phyloP scores from a whole-genome alignment of 1,140 invertebrate genomes.

The Tribolium castaneum region DNA sequence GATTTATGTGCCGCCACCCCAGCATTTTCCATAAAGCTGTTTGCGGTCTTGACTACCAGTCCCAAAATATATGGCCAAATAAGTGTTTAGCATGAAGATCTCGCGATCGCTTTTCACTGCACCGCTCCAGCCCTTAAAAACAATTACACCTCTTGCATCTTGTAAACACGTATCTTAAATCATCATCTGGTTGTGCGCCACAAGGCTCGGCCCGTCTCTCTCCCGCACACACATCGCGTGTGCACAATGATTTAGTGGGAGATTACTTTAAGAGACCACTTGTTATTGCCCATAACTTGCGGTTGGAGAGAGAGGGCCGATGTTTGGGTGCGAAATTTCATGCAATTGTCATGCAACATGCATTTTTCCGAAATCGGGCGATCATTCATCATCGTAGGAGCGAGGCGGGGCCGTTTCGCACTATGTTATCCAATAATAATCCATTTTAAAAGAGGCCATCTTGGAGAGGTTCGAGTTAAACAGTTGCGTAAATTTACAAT shows the following conservation, averaged over 20 bases:
- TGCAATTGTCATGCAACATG: constrained; percentile 7
- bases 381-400: constrained; percentile 62
- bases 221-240: constrained; percentile 49
- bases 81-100: constrained; percentile 64
- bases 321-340: not conserved
- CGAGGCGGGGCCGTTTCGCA: constrained; percentile 69
- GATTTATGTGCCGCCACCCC: constrained; percentile 63
- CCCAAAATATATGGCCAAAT: constrained; percentile 64
- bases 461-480: constrained; percentile 59
- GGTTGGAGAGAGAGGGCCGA: constrained; percentile 11
- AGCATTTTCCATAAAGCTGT: constrained; percentile 65
- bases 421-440: constrained; percentile 73
- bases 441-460: constrained; percentile 69
- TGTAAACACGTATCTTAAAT: constrained; percentile 63
- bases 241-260: constrained; percentile 61
- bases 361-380: not conserved
- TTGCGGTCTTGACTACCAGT: constrained; percentile 61
- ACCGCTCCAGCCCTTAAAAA: not conserved
- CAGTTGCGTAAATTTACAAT: constrained; percentile 56
- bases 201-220: constrained; percentile 36
- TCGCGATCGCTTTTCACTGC: constrained; percentile 60
- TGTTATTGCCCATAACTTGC: constrained; percentile 64
- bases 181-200: constrained; percentile 58
- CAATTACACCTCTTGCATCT: constrained; percentile 47
- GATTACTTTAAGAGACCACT: constrained; percentile 64